These are phyloP conservation scores for Alentia gelatinosa DNA, from an alignment of 2,888 invertebrate genomes.

Conservation along the genomic window DNA sequence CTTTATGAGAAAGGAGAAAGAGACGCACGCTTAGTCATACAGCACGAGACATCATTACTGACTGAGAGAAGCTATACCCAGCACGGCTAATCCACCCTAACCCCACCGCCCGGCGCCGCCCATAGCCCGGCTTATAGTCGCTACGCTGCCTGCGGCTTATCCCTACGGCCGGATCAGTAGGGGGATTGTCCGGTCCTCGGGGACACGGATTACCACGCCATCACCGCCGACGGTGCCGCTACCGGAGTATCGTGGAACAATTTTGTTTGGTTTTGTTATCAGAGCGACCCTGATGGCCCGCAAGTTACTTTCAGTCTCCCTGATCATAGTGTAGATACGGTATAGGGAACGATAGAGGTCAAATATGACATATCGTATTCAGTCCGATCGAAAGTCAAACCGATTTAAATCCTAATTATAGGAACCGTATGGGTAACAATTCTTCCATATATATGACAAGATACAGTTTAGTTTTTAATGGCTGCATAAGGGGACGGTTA, in stretches of 20 bases:
- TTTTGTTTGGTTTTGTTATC: neutral
- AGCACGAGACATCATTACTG: neutral
- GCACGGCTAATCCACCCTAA: neutral
- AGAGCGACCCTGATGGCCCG: neutral
- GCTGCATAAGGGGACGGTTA: too few relatives aligned
- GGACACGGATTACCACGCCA: neutral
- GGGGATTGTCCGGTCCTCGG: neutral
- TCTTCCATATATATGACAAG: too few relatives aligned
- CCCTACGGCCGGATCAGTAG: neutral
- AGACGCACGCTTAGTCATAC: constrained; percentile 3
- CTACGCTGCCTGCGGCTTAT: neutral
- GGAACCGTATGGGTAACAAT: too few relatives aligned
- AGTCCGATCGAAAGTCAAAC: too few relatives aligned
- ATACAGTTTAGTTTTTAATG: too few relatives aligned
- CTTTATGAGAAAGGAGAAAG: neutral
- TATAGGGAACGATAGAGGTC: too few relatives aligned
- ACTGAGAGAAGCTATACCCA: neutral
- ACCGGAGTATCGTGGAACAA: neutral
- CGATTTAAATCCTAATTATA: too few relatives aligned
- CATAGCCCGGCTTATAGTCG: neutral
- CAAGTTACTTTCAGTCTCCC: too few relatives aligned
- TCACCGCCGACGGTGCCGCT: neutral
- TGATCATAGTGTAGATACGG: too few relatives aligned
- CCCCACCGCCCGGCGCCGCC: neutral
- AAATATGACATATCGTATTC: too few relatives aligned